Percentiles rank a stretch among this genome's conserved stretches.
These are phyloP conservation scores for Theocolax elegans DNA, from an alignment of 1,140 invertebrate genomes.

Conservation along the genomic window DNA sequence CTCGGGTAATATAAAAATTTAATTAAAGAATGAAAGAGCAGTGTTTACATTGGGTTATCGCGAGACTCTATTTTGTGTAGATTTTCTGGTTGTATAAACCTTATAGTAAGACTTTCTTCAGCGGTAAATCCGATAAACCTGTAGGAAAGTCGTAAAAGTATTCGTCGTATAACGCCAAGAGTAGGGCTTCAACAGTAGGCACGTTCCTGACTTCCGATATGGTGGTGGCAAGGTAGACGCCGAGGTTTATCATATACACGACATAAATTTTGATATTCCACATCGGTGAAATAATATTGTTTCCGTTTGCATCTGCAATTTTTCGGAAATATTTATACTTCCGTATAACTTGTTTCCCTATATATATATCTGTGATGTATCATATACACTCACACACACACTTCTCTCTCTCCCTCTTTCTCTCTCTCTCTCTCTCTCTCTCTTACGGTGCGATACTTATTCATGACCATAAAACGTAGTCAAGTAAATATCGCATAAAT, in stretches of 20 bases:
- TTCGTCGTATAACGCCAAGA: slow-evolving; percentile 40
- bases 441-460: background rate
- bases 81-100: slow-evolving; percentile 39
- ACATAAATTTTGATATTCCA: slow-evolving; percentile 5
- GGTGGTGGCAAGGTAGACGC: background rate
- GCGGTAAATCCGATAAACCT: slow-evolving; percentile 46
- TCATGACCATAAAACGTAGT: background rate
- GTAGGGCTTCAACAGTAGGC: slow-evolving; percentile 39
- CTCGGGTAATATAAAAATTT: no score
- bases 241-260: no score
- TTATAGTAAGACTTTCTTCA: slow-evolving; percentile 41
- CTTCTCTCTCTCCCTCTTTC: no score
- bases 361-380: no score
- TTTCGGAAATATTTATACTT: background rate
- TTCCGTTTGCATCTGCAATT: background rate
- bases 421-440: no score
- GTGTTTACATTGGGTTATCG: background rate
- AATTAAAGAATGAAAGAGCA: no score
- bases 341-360: background rate
- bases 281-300: background rate
- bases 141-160: slow-evolving; percentile 46
- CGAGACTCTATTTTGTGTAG: slow-evolving; percentile 32
- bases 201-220: slow-evolving; percentile 7
- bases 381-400: no score
- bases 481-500: background rate